phyloP scores from a whole-genome alignment of 2,113 vertebrate species.

The Mohoua ochrocephala region DNA sequence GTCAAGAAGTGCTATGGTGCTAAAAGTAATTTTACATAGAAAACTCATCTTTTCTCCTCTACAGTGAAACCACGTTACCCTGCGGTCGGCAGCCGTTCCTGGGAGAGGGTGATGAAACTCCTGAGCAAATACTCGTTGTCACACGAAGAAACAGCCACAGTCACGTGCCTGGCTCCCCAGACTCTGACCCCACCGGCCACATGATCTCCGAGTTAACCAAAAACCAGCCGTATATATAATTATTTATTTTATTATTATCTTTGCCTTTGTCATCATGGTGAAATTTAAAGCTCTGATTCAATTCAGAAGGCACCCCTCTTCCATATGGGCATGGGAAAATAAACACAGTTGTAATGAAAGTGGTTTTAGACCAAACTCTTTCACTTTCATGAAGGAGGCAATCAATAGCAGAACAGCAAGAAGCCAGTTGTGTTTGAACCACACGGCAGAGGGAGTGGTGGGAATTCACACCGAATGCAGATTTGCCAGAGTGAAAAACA shows the following conservation, averaged over 20 bases:
- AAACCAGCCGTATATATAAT: neutral
- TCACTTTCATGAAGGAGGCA: neutral
- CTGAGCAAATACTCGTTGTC: neutral
- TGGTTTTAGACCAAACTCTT: neutral
- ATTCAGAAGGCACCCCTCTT: neutral
- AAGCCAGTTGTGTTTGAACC: neutral
- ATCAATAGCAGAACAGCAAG: fast-evolving
- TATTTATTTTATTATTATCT: neutral
- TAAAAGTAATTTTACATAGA: neutral
- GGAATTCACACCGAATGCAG: neutral
- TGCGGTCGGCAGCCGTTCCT: neutral
- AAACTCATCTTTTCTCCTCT: neutral
- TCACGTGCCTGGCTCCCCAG: neutral
- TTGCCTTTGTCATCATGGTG: fast-evolving
- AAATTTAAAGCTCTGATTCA: neutral
- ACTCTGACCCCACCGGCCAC: neutral
- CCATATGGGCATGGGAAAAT: neutral
- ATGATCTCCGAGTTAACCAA: neutral
- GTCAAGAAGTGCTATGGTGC: neutral
- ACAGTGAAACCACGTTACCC: neutral
- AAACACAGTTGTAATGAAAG: fast-evolving
- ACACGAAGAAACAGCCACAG: neutral
- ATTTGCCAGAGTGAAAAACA: neutral
- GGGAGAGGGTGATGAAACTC: neutral
- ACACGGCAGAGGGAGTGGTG: neutral